phyloP scores from a whole-genome alignment of 2,888 invertebrate species.

The Thymelicus lineola region DNA sequence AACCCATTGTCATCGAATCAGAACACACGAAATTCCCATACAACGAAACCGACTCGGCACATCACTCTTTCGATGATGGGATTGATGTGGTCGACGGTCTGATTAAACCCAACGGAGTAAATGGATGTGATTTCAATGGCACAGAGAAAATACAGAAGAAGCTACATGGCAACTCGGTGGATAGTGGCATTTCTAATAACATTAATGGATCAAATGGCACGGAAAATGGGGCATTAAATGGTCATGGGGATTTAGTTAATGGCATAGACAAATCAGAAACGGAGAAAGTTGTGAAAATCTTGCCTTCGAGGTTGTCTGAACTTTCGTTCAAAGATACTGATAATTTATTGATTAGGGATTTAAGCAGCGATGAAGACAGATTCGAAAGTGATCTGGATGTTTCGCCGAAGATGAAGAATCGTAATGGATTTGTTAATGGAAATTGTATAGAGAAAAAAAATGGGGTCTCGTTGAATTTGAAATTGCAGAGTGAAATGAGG shows the following conservation, averaged over 20 bases:
- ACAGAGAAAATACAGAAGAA: slow-evolving; percentile 61
- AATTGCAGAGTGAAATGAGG: slow-evolving; percentile 79
- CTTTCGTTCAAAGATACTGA: slow-evolving; percentile 71
- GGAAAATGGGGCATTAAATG: slow-evolving; percentile 50
- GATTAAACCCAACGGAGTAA: slow-evolving; percentile 55
- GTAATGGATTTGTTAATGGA: slow-evolving; percentile 48
- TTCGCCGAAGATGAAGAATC: slow-evolving; percentile 58
- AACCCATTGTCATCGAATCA: slow-evolving; percentile 78
- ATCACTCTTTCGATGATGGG: slow-evolving; percentile 78
- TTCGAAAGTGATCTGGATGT: slow-evolving; percentile 71
- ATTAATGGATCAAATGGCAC: slow-evolving; percentile 57
- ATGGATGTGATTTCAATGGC: slow-evolving; percentile 53
- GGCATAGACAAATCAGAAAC: slow-evolving; percentile 46
- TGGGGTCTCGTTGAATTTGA: slow-evolving; percentile 75
- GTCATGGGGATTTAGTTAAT: slow-evolving; percentile 43
- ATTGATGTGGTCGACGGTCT: slow-evolving; percentile 73
- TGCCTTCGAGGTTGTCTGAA: slow-evolving; percentile 69
- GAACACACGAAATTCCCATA: slow-evolving; percentile 69
- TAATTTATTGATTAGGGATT: slow-evolving; percentile 58
- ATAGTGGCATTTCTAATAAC: slow-evolving; percentile 77
- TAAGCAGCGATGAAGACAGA: slow-evolving; percentile 72
- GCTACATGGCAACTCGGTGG: slow-evolving; percentile 72
- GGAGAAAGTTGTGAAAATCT: slow-evolving; percentile 51
- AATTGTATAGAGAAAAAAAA: slow-evolving; percentile 66
- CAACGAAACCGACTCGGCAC: slow-evolving; percentile 68